These are phyloP conservation scores for Montipora foliosa DNA, from an alignment of 64 coral and sea anemone species.

Conservation along the genomic window DNA sequence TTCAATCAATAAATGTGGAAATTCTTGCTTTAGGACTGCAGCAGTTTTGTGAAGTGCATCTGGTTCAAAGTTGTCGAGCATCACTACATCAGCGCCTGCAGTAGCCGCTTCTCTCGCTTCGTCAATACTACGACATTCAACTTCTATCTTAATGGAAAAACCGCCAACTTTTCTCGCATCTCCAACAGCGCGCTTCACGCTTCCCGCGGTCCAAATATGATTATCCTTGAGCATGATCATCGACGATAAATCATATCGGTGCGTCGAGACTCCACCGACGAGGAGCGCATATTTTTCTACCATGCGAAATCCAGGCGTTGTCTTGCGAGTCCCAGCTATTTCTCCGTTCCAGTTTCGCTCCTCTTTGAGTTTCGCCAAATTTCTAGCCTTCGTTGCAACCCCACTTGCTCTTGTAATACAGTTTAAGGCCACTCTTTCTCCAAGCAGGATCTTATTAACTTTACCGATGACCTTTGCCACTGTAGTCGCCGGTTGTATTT, in stretches of 20 bases:
- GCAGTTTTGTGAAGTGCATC: slow-evolving; percentile 75
- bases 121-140: slow-evolving; percentile 90
- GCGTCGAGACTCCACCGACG: slow-evolving; percentile 88
- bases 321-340: slow-evolving; percentile 97
- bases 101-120: slow-evolving; percentile 88
- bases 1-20: slow-evolving; percentile 86
- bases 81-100: slow-evolving; percentile 89
- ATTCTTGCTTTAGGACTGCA: slow-evolving; percentile 78
- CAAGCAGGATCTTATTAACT: slow-evolving; percentile 90
- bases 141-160: slow-evolving; percentile 97
- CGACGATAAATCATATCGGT: slow-evolving; percentile 92
- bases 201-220: slow-evolving; percentile 94
- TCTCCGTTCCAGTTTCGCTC: slow-evolving; percentile 79
- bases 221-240: slow-evolving; percentile 99
- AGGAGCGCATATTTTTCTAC: slow-evolving; percentile 97
- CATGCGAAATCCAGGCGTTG: slow-evolving; percentile 96
- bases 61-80: slow-evolving; percentile 95
- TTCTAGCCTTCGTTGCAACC: slow-evolving; percentile 79
- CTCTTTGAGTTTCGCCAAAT: slow-evolving; percentile 73
- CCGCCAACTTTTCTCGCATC: slow-evolving; percentile 88
- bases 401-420: slow-evolving; percentile 96
- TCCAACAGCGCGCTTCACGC: slow-evolving; percentile 75
- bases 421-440: slow-evolving; percentile 95
- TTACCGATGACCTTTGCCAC: slow-evolving; percentile 83
- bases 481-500: slow-evolving; percentile 68